Percentiles rank a stretch among this genome's conserved stretches.
Evolutionary conservation across 2,888 invertebrate species (phyloP).

Genomic region (Perdita meconis): DNA sequence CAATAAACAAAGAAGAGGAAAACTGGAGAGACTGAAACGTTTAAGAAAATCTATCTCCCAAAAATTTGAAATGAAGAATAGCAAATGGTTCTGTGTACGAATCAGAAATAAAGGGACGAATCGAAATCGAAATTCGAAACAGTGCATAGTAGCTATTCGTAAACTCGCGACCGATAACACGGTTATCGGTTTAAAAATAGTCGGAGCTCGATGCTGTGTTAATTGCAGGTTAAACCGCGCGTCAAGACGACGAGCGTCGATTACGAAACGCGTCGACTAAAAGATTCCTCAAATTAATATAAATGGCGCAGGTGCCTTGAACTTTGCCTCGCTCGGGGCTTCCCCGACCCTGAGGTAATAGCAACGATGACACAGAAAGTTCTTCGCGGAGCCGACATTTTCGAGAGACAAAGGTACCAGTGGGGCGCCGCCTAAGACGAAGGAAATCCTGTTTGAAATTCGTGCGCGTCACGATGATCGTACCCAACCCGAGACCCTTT

Average conservation of each 20-base stretch:
- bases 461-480: slow-evolving; percentile 55
- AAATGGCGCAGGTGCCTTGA: no score
- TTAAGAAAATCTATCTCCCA: no score
- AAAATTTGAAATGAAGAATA: not conserved
- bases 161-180: slow-evolving; percentile 49
- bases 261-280: slow-evolving; percentile 11
- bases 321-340: not conserved
- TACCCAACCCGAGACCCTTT: slow-evolving; percentile 25
- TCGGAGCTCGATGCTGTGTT: slow-evolving; percentile 25
- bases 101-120: not conserved
- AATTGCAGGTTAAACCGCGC: slow-evolving; percentile 46
- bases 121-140: slow-evolving; percentile 28
- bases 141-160: slow-evolving; percentile 26
- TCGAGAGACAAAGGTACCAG: slow-evolving; percentile 5
- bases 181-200: slow-evolving; percentile 63
- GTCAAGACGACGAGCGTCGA: slow-evolving; percentile 31
- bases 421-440: slow-evolving; percentile 18
- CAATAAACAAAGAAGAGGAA: no score
- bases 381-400: slow-evolving; percentile 21
- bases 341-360: not conserved
- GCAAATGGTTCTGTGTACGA: not conserved
- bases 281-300: slow-evolving; percentile 15
- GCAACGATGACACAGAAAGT: slow-evolving; percentile 17
- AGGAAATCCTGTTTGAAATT: slow-evolving; percentile 53
- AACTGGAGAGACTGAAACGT: no score